Conservation (phyloP, 2,888 invertebrate species). For the Dolichomitus sp. region DNA sequence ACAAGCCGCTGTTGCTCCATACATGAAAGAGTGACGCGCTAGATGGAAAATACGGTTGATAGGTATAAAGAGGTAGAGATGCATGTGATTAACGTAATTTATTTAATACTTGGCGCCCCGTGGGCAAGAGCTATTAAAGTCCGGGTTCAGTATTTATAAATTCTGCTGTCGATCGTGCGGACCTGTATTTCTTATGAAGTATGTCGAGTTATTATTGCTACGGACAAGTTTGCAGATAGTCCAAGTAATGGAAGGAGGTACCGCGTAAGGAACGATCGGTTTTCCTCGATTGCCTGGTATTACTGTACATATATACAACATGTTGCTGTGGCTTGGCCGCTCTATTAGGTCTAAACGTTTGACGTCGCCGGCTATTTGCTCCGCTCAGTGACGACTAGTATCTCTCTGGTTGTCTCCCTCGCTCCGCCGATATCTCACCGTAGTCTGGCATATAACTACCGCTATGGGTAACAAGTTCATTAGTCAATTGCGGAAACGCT, state of each 20-base stretch:
- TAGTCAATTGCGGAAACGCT: conserved; percentile 67
- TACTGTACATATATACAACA: conserved; percentile 24
- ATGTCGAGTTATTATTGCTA: conserved; percentile 60
- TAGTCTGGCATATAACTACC: conserved; percentile 36
- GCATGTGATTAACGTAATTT: conserved; percentile 83
- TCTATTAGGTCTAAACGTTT: conserved; percentile 60
- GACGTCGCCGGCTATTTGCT: conserved; percentile 53
- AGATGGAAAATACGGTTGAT: not conserved
- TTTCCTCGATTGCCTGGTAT: conserved; percentile 37
- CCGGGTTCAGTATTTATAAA: conserved; percentile 49
- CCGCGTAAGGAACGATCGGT: conserved; percentile 54
- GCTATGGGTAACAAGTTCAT: conserved; percentile 69
- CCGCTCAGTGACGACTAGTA: conserved; percentile 36
- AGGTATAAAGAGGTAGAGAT: not conserved
- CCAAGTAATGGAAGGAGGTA: conserved; percentile 44
- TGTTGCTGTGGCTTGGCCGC: conserved; percentile 32
- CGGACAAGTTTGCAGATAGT: conserved; percentile 62
- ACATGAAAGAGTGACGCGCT: not conserved
- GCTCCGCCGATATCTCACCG: conserved; percentile 53
- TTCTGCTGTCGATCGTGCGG: conserved; percentile 32
- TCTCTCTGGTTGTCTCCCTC: conserved; percentile 28
- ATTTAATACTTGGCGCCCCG: conserved; percentile 77
- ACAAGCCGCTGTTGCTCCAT: not conserved
- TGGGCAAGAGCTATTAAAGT: conserved; percentile 56
- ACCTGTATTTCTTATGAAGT: conserved; percentile 19